Evolutionary conservation across 2,797 vertebrate genomes (phyloP).

Genomic region (Denticeps clupeoides): DNA sequence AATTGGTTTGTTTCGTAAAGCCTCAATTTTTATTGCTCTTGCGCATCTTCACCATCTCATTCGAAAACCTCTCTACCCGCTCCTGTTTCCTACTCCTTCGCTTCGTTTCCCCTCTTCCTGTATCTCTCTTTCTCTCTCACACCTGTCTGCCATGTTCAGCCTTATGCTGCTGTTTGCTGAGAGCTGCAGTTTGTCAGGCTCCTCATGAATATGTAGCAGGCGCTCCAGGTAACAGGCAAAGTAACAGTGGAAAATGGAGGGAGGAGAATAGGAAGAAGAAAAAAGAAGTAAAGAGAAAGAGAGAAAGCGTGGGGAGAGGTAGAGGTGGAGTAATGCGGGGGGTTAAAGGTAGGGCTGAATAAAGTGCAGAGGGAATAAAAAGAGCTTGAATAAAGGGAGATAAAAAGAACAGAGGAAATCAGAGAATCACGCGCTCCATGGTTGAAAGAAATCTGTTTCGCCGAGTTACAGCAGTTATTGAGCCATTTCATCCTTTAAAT

Average conservation of each 20-base stretch:
- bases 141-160: neutral
- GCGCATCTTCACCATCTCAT: neutral
- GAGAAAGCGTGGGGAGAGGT: conserved; percentile 27
- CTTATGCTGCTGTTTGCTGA: neutral
- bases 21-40: neutral
- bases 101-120: conserved; percentile 3
- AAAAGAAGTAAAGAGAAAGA: conserved; percentile 13
- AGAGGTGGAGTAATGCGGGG: conserved; percentile 21
- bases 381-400: too few species aligned
- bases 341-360: conserved; percentile 9
- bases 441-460: too few species aligned
- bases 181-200: conserved; percentile 2
- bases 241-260: neutral
- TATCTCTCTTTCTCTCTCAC: conserved; percentile 16
- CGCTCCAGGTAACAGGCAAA: conserved; percentile 28
- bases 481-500: too few species aligned
- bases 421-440: conserved; percentile 22
- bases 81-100: neutral
- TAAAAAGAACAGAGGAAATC: conserved; percentile 6
- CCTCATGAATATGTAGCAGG: conserved; percentile 49
- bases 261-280: neutral
- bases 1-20: too few species aligned
- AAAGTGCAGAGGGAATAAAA: neutral
- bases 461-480: too few species aligned
- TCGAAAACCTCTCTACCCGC: neutral